Base-by-base conservation (phyloP, 2,888 invertebrate species). In the Tenthredo distinguenda region DNA sequence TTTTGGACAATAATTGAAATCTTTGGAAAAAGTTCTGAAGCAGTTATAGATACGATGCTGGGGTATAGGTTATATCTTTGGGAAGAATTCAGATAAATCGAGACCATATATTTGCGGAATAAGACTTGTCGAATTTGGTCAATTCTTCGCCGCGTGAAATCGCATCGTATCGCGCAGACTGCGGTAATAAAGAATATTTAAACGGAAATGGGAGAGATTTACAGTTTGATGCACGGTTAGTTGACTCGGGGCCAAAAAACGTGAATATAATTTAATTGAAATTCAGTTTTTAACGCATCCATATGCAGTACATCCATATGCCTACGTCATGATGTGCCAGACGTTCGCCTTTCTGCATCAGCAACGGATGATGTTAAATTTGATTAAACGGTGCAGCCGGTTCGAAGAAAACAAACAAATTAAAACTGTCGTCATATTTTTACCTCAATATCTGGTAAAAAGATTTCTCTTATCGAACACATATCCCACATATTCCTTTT, bases 281-380 rank as follows among this genome's bases (percentile, higher is more conserved):
- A 74, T 74, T 74, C 72, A 74, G 40, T 74, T 74, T 74, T 43
- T 74, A 21, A 21, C 62, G 62, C 26, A 62, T 62, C 62, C 62
- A 12, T 26, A 55, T 55, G 55, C 55, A 12, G 21, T 62, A 62
- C 62, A 62, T 62, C 26, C 26, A 26, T 26, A 26, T 26, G n/a
- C n/a, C n/a, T n/a, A 26, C 62, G 26, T 55, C 62, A 62, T 10
- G 12, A 26, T 62, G 21, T 58, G n/a, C 62, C 62, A 62, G 21
- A 62, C 26, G 62, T 26, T 62, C 5, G 62, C 26, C 21, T 12
- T 62, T 62, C 62, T 62, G 62, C 62, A 62, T 21, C 12, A 4
- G 26, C 4, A 21, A 26, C n/a, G 6, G n/a, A n/a, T 55, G 55
- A 55, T 55, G n/a, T n/a, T 55, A 55, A 55, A n/a, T 55, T 55